Evolutionary conservation across 2,888 invertebrate species (phyloP).

Genomic region (Drosophila yooni): DNA sequence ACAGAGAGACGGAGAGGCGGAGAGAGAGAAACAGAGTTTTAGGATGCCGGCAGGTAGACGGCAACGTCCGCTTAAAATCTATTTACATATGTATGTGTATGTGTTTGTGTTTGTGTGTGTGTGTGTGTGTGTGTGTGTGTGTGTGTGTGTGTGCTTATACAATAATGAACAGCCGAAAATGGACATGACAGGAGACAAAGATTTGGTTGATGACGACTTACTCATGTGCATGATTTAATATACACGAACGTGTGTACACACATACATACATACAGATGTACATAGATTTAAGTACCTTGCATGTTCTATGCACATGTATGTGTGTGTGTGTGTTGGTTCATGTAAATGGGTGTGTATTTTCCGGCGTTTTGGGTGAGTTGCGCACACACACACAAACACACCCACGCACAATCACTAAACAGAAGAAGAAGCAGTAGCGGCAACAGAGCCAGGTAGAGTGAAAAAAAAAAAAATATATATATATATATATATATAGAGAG

Average conservation of each 20-base stretch:
- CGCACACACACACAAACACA: constrained; percentile 13
- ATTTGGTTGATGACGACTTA: constrained; percentile 38
- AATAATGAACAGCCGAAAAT: constrained; percentile 43
- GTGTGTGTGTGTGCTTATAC: constrained; percentile 15
- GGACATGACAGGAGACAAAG: constrained; percentile 36
- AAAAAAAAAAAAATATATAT: no score
- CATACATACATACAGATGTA: background rate
- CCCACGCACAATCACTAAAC: constrained; percentile 23
- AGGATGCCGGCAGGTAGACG: constrained; percentile 36
- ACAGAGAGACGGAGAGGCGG: background rate
- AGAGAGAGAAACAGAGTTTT: constrained; percentile 5
- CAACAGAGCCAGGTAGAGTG: background rate
- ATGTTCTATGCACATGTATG: constrained; percentile 8
- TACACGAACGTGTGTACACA: constrained; percentile 4
- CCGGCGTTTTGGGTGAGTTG: constrained; percentile 38
- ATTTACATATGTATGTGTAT: constrained; percentile 28
- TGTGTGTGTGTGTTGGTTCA: background rate
- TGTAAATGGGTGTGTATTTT: constrained; percentile 58
- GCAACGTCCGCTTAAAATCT: constrained; percentile 31
- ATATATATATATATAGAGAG: background rate
- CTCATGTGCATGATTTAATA: constrained; percentile 37
- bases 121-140: constrained; percentile 1
- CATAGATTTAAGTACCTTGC: constrained; percentile 1
- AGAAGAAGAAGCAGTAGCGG: constrained; percentile 3
- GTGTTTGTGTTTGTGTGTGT: background rate